Conservation (phyloP, 2,888 invertebrate species). For the Odontocerum albicorne region DNA sequence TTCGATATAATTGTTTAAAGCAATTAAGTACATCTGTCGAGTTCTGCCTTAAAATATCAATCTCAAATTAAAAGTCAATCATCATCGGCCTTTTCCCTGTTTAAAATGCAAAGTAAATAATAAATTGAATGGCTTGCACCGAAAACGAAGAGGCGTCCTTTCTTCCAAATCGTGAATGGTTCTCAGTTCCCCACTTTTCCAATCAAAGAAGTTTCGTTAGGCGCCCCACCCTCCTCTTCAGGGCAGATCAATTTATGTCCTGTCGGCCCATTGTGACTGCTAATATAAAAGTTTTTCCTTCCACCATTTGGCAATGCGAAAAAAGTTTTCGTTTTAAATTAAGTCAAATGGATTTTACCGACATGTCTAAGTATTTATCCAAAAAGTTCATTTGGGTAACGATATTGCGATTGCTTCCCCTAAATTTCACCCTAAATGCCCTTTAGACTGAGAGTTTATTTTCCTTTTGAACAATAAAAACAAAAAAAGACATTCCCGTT, state of each 20-base stretch:
- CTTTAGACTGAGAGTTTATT: too few relatives aligned
- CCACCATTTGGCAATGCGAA: constrained; percentile 18
- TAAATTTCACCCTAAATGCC: too few relatives aligned
- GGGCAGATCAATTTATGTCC: constrained; percentile 35
- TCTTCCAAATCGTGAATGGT: constrained; percentile 32
- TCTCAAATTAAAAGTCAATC: too few relatives aligned
- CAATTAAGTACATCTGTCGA: too few relatives aligned
- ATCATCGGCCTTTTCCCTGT: neutral
- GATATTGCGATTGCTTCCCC: too few relatives aligned
- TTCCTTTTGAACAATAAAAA: too few relatives aligned
- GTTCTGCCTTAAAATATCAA: too few relatives aligned
- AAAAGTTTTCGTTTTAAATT: constrained; percentile 32
- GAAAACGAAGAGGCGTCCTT: constrained; percentile 23
- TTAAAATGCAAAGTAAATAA: constrained; percentile 27
- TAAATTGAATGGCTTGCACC: constrained; percentile 35
- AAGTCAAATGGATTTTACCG: constrained; percentile 33
- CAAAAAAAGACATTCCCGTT: too few relatives aligned
- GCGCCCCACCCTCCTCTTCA: constrained; percentile 20
- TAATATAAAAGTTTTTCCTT: constrained; percentile 36
- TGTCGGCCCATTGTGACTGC: constrained; percentile 34
- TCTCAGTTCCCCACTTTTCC: constrained; percentile 35
- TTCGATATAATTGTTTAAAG: too few relatives aligned
- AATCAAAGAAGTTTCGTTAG: constrained; percentile 35
- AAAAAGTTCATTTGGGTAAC: constrained; percentile 20
- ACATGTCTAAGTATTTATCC: constrained; percentile 23